Base-by-base conservation (phyloP, 2,797 vertebrate species). In the Smutsia temminckii region DNA sequence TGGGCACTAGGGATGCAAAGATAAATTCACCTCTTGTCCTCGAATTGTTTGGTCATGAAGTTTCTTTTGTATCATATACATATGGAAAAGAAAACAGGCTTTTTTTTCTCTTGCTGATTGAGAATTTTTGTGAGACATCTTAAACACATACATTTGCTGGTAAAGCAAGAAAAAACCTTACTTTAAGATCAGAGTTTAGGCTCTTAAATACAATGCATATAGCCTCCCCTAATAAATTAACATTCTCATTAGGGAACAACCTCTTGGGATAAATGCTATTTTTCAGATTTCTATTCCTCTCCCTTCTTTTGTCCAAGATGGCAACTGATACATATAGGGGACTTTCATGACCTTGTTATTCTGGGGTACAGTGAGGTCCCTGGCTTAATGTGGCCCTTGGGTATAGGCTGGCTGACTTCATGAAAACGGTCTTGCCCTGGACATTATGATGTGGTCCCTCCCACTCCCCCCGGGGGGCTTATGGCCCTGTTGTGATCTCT, bases 221-320 rank as follows among this genome's bases (percentile, higher is more conserved):
- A 49, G 18, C 34, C 29, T 81, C 29, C 8, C 13, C 59, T 88
- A 57, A 63, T 69, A 72, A 59, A 69, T 69, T 64, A 74, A 27
- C 34, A 66, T 80, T 66, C 12, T 89, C 37, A 90, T 83, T 94
- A 75, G 49, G n/a, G 37, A 91, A 71, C 29, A 84, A 46, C 20
- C 32, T 94, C 40, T 91, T 84, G 10, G 29, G 34, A 69, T 91
- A 49, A 85, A 63, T 75, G 49, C 13, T 64, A 6, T 32, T 89
- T 94, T 95, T 96, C 64, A 81, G 64, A 87, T 93, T 83, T 86
- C 23, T 75, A 32, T 71, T 88, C 51, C 20, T 80, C 55, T 87
- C 17, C 18, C 64, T 79, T 64, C n/a, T 93, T 85, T 95, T 95
- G 42, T 94, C 1, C n/a, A 87, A 63, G 61, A 64, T 72, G 32